Evolutionary conservation across 2,797 vertebrate species (phyloP).

Genomic region (Crocodylus rhombifer): DNA sequence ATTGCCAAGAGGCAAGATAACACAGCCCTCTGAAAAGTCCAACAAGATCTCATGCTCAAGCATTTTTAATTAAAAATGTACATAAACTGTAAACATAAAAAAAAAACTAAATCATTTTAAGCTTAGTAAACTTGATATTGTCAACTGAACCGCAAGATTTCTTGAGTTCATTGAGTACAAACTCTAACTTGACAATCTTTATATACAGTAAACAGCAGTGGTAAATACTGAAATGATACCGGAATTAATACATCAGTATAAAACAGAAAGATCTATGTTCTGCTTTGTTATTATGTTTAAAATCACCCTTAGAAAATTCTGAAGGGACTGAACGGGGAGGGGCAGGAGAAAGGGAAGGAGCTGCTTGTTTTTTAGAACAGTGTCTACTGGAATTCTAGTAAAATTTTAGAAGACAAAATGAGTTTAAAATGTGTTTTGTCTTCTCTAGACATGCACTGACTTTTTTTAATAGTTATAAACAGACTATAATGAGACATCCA

Average conservation of each 20-base stretch:
- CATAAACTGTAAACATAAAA: not conserved
- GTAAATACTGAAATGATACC: not conserved
- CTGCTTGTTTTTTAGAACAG: constrained; percentile 40
- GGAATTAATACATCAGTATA: not conserved
- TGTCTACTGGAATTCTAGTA: constrained; percentile 39
- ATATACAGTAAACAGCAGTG: not conserved
- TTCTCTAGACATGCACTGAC: constrained; percentile 43
- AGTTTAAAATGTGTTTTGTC: constrained; percentile 61
- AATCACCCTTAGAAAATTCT: constrained; percentile 1
- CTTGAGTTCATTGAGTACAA: not conserved
- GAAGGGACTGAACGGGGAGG: constrained; percentile 40
- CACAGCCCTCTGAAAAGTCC: not conserved
- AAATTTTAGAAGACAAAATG: constrained; percentile 34
- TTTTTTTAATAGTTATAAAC: constrained; percentile 25
- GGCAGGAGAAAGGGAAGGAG: too few relatives aligned
- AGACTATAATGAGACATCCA: not conserved
- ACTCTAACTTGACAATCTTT: not conserved
- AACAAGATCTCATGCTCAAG: not conserved
- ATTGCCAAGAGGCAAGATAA: constrained; percentile 15
- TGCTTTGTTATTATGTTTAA: constrained; percentile 7
- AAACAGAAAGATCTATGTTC: not conserved
- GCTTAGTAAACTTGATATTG: not conserved
- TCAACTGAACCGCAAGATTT: not conserved
- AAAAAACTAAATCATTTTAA: fast-evolving
- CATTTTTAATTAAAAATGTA: not conserved